These are phyloP conservation scores for Eristalis pertinax DNA, from an alignment of 2,888 invertebrate genomes.

Conservation along the genomic window DNA sequence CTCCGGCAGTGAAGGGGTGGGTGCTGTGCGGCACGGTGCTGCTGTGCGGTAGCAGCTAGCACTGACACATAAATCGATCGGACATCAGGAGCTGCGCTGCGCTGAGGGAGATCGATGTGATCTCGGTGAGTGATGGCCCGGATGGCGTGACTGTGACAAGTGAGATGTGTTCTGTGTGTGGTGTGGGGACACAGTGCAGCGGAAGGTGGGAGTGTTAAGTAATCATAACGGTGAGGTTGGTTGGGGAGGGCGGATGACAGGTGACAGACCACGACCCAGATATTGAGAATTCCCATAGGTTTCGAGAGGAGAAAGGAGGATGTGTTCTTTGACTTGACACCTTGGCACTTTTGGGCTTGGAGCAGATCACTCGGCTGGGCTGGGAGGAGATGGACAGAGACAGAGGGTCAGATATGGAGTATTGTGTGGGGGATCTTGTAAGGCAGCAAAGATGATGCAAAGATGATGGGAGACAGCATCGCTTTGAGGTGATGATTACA, in stretches of 20 bases:
- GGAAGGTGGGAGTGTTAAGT: neutral
- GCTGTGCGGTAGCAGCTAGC: slow-evolving; percentile 49
- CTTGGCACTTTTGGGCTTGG: neutral
- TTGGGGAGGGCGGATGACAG: neutral
- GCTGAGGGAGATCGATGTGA: slow-evolving; percentile 26
- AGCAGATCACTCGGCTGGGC: neutral
- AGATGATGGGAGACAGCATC: too few species aligned
- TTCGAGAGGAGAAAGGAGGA: neutral
- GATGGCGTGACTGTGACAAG: slow-evolving; percentile 46
- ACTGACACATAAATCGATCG: slow-evolving; percentile 67
- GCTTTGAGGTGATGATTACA: too few species aligned
- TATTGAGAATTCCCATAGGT: neutral
- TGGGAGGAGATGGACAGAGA: neutral
- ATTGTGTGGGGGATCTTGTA: too few species aligned
- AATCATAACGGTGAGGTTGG: neutral
- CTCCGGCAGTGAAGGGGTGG: slow-evolving; percentile 19
- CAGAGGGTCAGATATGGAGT: too few species aligned
- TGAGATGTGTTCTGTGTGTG: neutral
- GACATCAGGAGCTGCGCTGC: slow-evolving; percentile 14
- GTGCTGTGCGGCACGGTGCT: slow-evolving; percentile 19
- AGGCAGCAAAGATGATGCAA: too few species aligned
- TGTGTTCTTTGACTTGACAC: neutral
- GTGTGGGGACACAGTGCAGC: neutral
- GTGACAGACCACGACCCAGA: neutral
- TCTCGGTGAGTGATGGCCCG: slow-evolving; percentile 35